These are phyloP conservation scores for Neofelis nebulosa DNA, from an alignment of 2,113 vertebrate genomes.

Conservation along the genomic window DNA sequence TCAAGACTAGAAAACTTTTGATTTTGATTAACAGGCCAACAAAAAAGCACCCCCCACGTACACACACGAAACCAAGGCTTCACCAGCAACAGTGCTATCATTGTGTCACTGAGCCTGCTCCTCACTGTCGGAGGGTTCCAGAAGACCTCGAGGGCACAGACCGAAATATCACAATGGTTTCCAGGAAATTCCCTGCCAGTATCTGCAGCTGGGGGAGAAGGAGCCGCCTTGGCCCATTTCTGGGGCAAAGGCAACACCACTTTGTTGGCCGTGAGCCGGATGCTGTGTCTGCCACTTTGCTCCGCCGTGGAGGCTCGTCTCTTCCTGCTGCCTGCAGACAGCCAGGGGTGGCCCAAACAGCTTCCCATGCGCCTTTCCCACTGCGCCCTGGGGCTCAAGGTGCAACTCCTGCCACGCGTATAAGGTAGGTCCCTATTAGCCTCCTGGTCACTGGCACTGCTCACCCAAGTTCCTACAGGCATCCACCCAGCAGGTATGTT, in stretches of 20 bases:
- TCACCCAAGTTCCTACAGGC: background rate
- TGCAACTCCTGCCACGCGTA: rapidly evolving
- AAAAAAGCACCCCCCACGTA: background rate
- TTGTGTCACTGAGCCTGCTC: background rate
- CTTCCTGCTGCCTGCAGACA: background rate
- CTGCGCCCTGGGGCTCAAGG: rapidly evolving
- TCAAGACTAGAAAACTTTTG: background rate
- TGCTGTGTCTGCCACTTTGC: rapidly evolving
- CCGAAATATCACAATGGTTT: background rate
- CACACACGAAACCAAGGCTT: background rate
- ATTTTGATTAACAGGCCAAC: background rate
- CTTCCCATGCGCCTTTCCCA: background rate
- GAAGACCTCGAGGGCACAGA: background rate
- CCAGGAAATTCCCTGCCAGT: slow-evolving; percentile 42
- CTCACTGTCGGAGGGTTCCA: background rate
- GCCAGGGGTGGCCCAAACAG: background rate
- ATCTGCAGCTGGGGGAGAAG: background rate
- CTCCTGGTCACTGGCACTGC: background rate
- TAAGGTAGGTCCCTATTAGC: background rate
- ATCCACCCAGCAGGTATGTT: background rate
- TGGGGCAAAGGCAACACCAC: background rate
- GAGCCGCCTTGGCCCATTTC: background rate
- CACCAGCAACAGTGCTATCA: background rate
- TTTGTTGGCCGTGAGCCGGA: rapidly evolving
- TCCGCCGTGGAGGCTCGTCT: background rate